These are phyloP conservation scores for Borostomias antarcticus DNA, from an alignment of 2,797 vertebrate species.

Conservation along the genomic window DNA sequence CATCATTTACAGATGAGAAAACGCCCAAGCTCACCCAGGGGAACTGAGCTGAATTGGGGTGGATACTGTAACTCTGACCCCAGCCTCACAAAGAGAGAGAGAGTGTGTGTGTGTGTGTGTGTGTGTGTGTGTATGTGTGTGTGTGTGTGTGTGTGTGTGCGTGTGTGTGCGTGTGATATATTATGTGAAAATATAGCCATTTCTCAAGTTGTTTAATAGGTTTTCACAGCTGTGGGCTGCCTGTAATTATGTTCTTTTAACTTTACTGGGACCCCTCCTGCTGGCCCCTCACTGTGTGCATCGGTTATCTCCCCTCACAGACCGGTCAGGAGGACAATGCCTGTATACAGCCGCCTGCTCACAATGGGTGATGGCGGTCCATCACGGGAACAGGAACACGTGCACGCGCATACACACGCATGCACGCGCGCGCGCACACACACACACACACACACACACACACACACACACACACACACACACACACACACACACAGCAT, in stretches of 20 bases:
- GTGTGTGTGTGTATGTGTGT: neutral
- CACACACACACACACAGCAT: neutral
- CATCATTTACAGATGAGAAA: neutral
- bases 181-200: neutral
- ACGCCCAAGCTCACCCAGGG: neutral
- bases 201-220: neutral
- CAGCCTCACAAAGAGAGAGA: neutral
- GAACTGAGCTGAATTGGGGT: neutral
- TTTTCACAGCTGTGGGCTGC: neutral
- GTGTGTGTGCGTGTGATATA: neutral
- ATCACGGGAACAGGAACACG: constrained; percentile 31
- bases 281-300: neutral
- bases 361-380: constrained; percentile 26
- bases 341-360: constrained; percentile 11
- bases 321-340: constrained; percentile 48
- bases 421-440: constrained; percentile 10
- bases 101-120: constrained; percentile 1
- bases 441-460: neutral
- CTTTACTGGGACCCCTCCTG: constrained; percentile 7
- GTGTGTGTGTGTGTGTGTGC: neutral
- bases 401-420: constrained; percentile 5
- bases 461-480: constrained; percentile 2
- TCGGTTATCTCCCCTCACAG: constrained; percentile 62
- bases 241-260: constrained; percentile 1
- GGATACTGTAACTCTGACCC: neutral